Evolutionary conservation across 2,797 vertebrate species (phyloP).

Genomic region (Coregonus suidteri): DNA sequence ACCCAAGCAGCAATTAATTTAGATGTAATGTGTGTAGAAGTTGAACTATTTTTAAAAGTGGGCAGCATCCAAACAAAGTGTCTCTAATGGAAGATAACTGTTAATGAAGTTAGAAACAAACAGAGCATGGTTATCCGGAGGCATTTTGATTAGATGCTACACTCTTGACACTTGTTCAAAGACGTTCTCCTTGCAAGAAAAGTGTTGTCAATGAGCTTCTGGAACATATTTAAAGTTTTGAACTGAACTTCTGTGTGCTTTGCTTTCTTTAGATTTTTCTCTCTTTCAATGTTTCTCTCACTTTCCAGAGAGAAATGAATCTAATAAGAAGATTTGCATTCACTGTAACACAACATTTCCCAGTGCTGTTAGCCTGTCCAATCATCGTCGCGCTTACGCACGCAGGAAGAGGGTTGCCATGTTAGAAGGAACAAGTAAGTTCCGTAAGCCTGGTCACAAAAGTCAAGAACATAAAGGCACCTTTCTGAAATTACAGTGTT

Average conservation of each 20-base stretch:
- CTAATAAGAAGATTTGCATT: conserved; percentile 71
- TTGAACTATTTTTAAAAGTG: not conserved
- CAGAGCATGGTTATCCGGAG: conserved; percentile 1
- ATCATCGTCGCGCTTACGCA: conserved; percentile 83
- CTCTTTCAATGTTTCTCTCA: conserved; percentile 9
- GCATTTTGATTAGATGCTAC: conserved; percentile 1
- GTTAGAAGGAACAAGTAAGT: conserved; percentile 86
- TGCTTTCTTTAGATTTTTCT: not conserved
- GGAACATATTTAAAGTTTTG: conserved; percentile 18
- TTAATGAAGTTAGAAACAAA: conserved; percentile 25
- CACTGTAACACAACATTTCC: conserved; percentile 86
- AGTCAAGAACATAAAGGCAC: not conserved
- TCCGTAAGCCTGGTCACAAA: conserved; percentile 20
- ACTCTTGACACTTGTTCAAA: conserved; percentile 17
- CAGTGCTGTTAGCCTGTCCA: conserved; percentile 85
- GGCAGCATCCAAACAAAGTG: conserved; percentile 3
- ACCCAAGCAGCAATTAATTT: not conserved
- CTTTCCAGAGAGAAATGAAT: conserved; percentile 57
- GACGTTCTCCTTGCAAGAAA: conserved; percentile 3
- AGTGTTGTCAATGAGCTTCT: conserved; percentile 8
- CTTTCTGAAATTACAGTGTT: too few species aligned
- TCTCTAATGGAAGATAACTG: not conserved
- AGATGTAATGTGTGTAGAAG: not conserved
- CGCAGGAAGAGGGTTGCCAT: conserved; percentile 86
- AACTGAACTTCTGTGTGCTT: conserved; percentile 10